phyloP scores from a whole-genome alignment of 2,797 vertebrate genomes.

The Leptatherina wallacei region DNA sequence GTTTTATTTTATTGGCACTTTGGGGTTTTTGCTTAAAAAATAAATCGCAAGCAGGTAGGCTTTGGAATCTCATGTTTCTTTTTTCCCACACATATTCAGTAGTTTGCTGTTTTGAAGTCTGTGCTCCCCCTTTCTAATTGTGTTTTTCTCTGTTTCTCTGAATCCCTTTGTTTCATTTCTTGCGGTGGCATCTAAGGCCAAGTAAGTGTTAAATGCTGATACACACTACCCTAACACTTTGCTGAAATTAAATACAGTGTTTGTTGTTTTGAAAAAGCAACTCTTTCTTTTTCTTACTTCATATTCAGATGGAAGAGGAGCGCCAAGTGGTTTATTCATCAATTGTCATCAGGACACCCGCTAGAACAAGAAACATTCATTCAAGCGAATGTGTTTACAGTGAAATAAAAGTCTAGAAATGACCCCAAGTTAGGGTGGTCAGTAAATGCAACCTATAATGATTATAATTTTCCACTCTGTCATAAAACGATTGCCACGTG shows the following conservation, averaged over 20 bases:
- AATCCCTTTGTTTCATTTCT: slow-evolving; percentile 16
- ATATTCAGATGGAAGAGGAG: slow-evolving; percentile 49
- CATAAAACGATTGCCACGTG: background rate
- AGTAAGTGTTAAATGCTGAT: slow-evolving; percentile 8
- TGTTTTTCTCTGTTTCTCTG: slow-evolving; percentile 18
- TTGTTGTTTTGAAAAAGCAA: background rate
- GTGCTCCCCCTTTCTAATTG: rapidly evolving
- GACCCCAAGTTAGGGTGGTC: background rate
- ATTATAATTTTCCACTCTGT: background rate
- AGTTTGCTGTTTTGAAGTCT: background rate
- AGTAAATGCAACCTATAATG: background rate
- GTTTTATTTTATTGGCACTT: slow-evolving; percentile 33
- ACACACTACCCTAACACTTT: too few species aligned
- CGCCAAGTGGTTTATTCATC: slow-evolving; percentile 57
- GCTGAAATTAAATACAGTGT: background rate
- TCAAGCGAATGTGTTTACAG: slow-evolving; percentile 61
- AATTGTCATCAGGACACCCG: slow-evolving; percentile 32
- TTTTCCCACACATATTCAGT: background rate
- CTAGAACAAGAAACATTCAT: slow-evolving; percentile 5
- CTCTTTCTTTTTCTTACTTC: slow-evolving; percentile 8
- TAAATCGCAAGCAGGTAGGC: slow-evolving; percentile 40
- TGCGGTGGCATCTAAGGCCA: slow-evolving; percentile 3
- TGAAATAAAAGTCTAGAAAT: slow-evolving; percentile 50
- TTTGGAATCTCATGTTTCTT: background rate
- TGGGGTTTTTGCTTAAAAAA: slow-evolving; percentile 31